Evolutionary conservation across 2,113 vertebrate genomes (phyloP).

Genomic region (Anhinga rufa): DNA sequence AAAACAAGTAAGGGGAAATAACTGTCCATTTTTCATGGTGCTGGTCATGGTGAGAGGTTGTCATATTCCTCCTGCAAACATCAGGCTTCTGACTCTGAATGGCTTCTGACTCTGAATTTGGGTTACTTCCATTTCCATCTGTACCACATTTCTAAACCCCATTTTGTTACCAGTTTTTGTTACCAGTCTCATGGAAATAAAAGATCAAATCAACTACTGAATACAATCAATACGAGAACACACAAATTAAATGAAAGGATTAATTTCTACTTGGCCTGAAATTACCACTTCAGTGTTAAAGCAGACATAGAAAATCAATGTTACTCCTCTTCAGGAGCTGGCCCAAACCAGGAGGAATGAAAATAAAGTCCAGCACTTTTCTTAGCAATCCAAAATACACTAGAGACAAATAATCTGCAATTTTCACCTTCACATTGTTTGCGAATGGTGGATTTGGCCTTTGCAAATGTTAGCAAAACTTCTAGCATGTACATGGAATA

Average conservation of each 20-base stretch:
- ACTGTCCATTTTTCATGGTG: not conserved
- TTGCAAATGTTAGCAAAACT: conserved; percentile 30
- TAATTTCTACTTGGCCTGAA: not conserved
- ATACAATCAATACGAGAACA: not conserved
- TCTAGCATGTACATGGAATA: conserved; percentile 28
- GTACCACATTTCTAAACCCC: not conserved
- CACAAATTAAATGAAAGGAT: not conserved
- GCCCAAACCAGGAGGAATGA: not conserved
- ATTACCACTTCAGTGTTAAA: not conserved
- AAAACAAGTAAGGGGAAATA: not conserved
- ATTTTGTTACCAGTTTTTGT: not conserved
- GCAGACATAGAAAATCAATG: not conserved
- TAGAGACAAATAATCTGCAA: not conserved
- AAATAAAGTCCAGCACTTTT: not conserved
- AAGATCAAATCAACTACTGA: not conserved
- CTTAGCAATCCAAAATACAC: not conserved
- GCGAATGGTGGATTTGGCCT: not conserved
- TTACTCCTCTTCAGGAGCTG: not conserved
- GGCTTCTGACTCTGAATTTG: not conserved
- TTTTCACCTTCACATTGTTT: conserved; percentile 15
- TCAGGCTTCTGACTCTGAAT: not conserved
- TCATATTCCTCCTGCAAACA: not conserved
- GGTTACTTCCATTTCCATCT: not conserved
- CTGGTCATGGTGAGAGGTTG: not conserved
- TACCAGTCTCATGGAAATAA: not conserved